Percentiles rank a stretch among this genome's conserved stretches.
phyloP scores from a whole-genome alignment of 2,888 invertebrate species.

The Hirtodrosophila cameraria region DNA sequence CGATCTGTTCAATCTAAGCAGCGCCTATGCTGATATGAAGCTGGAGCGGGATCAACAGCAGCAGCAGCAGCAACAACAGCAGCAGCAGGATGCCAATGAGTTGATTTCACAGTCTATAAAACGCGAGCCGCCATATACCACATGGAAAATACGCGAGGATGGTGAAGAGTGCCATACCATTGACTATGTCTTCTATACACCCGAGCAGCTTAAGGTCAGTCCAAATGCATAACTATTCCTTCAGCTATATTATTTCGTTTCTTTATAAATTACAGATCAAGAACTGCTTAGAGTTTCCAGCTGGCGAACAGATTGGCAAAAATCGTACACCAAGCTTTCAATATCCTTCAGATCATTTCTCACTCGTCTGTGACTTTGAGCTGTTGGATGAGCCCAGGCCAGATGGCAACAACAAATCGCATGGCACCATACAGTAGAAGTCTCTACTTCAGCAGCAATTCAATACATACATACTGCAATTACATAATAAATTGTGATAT shows the following conservation, averaged over 20 bases:
- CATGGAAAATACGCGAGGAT: conserved; percentile 90
- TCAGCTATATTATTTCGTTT: background rate
- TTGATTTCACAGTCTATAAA: conserved; percentile 80
- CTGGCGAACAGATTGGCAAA: conserved; percentile 88
- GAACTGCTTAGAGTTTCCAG: conserved; percentile 86
- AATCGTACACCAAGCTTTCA: conserved; percentile 88
- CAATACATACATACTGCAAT: conserved; percentile 54
- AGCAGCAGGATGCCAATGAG: conserved; percentile 51
- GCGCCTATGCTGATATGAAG: conserved; percentile 85
- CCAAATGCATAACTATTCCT: background rate
- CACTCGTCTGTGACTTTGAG: conserved; percentile 88
- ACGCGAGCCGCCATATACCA: conserved; percentile 89
- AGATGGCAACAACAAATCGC: conserved; percentile 16
- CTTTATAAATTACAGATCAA: conserved; percentile 68
- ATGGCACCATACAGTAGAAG: conserved; percentile 55
- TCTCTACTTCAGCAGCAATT: conserved; percentile 3
- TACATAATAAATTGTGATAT: conserved; percentile 82
- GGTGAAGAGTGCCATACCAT: conserved; percentile 90
- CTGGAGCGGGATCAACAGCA: conserved; percentile 57
- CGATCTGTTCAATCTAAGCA: conserved; percentile 84
- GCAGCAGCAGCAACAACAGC: conserved; percentile 27
- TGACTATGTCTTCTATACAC: conserved; percentile 89
- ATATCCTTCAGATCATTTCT: conserved; percentile 92
- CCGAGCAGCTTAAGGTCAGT: conserved; percentile 85
- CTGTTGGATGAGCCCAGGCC: conserved; percentile 56